A percentile compares a stretch with the other conserved stretches of the same genome.
These are phyloP conservation scores for Oxycera nigricornis DNA, from an alignment of 2,888 invertebrate genomes.

Conservation along the genomic window DNA sequence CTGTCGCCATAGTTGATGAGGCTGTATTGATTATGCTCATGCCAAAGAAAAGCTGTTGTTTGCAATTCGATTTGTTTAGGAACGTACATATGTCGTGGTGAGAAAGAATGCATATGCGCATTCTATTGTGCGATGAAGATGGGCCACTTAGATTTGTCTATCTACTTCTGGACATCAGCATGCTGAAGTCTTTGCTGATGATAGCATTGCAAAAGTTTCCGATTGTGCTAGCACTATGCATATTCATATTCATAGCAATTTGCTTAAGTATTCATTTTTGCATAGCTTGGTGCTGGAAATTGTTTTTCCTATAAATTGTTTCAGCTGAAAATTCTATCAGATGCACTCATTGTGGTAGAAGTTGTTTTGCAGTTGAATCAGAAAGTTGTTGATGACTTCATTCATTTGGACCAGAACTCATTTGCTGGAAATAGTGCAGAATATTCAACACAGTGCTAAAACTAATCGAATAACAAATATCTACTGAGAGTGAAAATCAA, in stretches of 20 bases:
- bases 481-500: neutral
- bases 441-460: too few species aligned
- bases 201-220: neutral
- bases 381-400: too few species aligned
- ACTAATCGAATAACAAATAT: neutral
- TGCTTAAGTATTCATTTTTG: too few species aligned
- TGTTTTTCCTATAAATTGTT: neutral
- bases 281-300: neutral
- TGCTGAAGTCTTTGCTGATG: neutral
- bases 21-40: conserved; percentile 4
- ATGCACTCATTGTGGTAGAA: too few species aligned
- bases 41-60: neutral
- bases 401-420: too few species aligned
- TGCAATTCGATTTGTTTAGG: neutral
- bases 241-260: too few species aligned
- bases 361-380: too few species aligned
- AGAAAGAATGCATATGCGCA: neutral
- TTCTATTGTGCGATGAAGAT: conserved; percentile 4
- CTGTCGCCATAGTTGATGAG: neutral
- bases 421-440: too few species aligned
- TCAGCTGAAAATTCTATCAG: too few species aligned
- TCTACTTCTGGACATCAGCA: neutral
- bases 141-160: conserved; percentile 30
- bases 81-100: neutral
- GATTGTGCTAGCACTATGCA: too few species aligned